Base-by-base conservation (phyloP, 1,140 invertebrate genomes). In the Drosophila sp. region DNA sequence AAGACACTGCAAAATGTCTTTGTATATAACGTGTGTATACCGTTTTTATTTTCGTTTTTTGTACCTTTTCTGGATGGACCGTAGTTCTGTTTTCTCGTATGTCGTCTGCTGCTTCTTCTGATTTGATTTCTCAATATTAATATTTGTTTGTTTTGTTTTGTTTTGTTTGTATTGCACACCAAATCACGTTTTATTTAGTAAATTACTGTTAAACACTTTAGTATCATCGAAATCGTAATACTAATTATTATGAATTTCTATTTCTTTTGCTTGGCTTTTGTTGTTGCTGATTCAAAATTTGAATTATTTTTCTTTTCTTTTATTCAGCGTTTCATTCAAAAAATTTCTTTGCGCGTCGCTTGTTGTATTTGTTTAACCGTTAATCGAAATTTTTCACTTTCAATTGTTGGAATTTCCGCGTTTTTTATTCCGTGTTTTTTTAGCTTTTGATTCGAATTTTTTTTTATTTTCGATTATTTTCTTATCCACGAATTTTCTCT, bases 311-410 rank as follows among this genome's bases (percentile, higher is more conserved):
- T 67, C 30, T 69, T 63, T 62, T 44, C 33, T 74, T 55, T 67
- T 62, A 17, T 44, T 44, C 41, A 44, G 41, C 66, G 70, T 71
- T 87, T 75, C 72, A 86, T 89, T 87, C 84, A 89, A 86, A 76
- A 76, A 73, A 79, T 73, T 68, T 55, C 68, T 60, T 68, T 58
- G 50, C 76, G 61, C 66, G 80, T 75, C 57, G 68, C 55, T 78
- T 64, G 78, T 60, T 87, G 83, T 60, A 44, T 89, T 87, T 89
- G 57, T 47, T 87, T 89, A 71, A 89, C 83, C 83, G 83, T 87
- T 83, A 30, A 23, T 69, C 47, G 50, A 71, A 84, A 79, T 27
- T 50, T 87, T 89, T 89, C 79, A 87, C 83, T 89, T 89, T 87
- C 80, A 78, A 87, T 72, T 79, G 70, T 79, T 75, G 23, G 7